phyloP scores from a whole-genome alignment of 2,888 invertebrate species.

The Drosophila quasianomalipes region DNA sequence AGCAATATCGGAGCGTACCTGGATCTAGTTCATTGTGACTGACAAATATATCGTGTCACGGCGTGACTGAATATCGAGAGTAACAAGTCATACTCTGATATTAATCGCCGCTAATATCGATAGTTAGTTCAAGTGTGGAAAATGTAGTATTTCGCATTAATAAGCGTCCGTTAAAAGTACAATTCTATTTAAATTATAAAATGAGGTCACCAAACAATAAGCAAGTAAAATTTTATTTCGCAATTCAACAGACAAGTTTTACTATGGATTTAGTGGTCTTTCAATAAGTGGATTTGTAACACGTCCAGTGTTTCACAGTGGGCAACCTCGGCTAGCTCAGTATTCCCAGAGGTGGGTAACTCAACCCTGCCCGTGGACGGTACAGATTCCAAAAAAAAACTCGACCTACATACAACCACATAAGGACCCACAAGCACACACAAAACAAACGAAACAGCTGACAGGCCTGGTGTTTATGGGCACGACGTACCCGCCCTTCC shows the following conservation, averaged over 20 bases:
- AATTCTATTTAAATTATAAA: neutral
- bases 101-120: neutral
- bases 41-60: neutral
- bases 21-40: neutral
- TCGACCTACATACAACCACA: too few relatives aligned
- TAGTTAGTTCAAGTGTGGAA: neutral
- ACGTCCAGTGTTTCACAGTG: too few relatives aligned
- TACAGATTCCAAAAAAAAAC: too few relatives aligned
- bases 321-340: too few relatives aligned
- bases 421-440: too few relatives aligned
- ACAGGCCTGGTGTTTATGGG: too few relatives aligned
- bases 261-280: neutral
- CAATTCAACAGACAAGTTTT: neutral
- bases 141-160: neutral
- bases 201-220: neutral
- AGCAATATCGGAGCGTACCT: neutral
- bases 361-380: too few relatives aligned
- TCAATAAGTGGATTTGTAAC: neutral
- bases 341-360: too few relatives aligned
- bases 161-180: neutral
- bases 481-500: too few relatives aligned
- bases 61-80: neutral
- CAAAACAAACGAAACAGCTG: too few relatives aligned
- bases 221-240: neutral
- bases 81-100: constrained; percentile 5